phyloP scores from a whole-genome alignment of 2,797 vertebrate genomes.

The Macrochelys suwanniensis region DNA sequence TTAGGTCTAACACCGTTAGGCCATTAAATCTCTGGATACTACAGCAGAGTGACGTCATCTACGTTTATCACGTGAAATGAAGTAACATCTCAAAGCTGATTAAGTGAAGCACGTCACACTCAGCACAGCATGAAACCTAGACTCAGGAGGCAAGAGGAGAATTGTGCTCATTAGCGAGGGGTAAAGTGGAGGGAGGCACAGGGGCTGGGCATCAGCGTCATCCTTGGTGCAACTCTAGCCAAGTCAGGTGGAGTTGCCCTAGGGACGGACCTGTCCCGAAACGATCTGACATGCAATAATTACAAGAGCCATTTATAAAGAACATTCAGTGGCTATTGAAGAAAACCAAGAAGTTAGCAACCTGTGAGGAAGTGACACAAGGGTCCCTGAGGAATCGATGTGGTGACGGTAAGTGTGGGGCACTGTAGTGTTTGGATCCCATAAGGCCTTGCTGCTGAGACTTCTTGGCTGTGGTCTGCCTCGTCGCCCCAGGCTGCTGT shows the following conservation, averaged over 20 bases:
- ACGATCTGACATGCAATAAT: rapidly evolving
- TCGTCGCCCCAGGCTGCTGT: conserved; percentile 73
- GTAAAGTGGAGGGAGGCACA: rapidly evolving
- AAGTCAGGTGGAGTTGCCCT: neutral
- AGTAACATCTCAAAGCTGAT: neutral
- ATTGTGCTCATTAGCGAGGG: neutral
- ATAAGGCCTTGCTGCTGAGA: neutral
- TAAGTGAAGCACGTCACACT: rapidly evolving
- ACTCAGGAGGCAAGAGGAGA: rapidly evolving
- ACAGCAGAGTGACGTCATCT: rapidly evolving
- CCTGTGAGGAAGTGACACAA: conserved; percentile 82
- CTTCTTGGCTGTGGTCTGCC: conserved; percentile 80
- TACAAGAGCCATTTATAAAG: neutral
- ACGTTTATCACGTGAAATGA: rapidly evolving
- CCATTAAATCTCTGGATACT: neutral
- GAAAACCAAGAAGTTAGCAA: neutral
- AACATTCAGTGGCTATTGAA: neutral
- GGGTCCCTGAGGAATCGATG: conserved; percentile 82
- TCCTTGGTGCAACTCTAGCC: too few species aligned
- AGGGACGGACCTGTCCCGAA: too few species aligned
- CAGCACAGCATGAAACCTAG: rapidly evolving
- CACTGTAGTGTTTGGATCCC: conserved; percentile 64
- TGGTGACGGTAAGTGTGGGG: conserved; percentile 71
- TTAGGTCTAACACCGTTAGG: neutral
- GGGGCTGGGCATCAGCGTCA: too few species aligned